Evolutionary conservation across 2,797 vertebrate genomes (phyloP).

Genomic region (Nyctalus aviator): DNA sequence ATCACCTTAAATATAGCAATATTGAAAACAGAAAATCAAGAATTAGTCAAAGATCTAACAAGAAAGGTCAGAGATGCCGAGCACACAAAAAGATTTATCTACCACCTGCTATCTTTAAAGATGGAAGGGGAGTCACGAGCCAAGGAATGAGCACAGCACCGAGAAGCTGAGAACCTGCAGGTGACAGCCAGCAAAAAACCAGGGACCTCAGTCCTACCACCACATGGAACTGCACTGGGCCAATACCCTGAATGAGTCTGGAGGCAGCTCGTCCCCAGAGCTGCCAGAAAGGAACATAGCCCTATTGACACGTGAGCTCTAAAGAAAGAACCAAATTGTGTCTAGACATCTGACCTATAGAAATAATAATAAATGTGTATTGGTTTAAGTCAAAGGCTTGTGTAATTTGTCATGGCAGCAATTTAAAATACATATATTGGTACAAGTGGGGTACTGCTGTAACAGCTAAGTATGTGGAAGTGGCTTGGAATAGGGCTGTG

Average conservation of each 20-base stretch:
- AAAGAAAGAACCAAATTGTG: not conserved
- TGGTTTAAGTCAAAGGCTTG: not conserved
- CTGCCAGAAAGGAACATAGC: not conserved
- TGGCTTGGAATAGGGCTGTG: not conserved
- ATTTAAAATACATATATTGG: slow-evolving; percentile 14
- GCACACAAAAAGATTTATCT: not conserved
- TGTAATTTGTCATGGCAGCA: not conserved
- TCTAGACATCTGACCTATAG: not conserved
- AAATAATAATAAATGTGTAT: not conserved
- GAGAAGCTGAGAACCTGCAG: not conserved
- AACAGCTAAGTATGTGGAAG: not conserved
- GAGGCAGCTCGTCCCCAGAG: not conserved
- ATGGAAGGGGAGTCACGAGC: not conserved
- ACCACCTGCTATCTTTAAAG: not conserved
- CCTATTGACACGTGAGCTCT: not conserved
- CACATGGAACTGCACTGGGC: not conserved
- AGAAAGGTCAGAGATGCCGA: not conserved
- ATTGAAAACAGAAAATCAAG: slow-evolving; percentile 42
- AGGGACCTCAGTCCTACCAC: not conserved
- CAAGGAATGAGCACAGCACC: not conserved
- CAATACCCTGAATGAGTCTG: not conserved
- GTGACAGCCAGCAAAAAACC: not conserved
- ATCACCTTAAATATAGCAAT: not conserved
- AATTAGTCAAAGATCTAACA: slow-evolving; percentile 5
- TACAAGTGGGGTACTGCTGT: not conserved